Evolutionary conservation across 2,113 vertebrate genomes (phyloP).

Genomic region (Takifugu bimaculatus): DNA sequence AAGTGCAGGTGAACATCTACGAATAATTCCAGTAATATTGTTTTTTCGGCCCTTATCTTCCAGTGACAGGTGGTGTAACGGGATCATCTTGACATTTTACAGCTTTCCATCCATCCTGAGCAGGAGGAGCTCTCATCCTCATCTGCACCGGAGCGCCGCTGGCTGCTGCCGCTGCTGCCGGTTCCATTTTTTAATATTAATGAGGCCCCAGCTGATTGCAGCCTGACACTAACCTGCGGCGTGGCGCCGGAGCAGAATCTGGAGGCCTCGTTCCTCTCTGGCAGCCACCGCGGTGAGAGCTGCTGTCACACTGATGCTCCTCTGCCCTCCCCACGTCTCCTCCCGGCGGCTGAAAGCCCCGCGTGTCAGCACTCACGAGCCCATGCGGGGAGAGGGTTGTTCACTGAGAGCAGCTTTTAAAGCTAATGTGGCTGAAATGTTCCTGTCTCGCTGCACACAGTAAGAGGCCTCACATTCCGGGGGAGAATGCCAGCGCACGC

Average conservation of each 20-base stretch:
- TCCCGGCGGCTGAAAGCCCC: slow-evolving; percentile 23
- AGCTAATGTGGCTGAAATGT: slow-evolving; percentile 16
- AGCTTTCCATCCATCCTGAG: slow-evolving; percentile 15
- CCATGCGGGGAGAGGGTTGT: slow-evolving; percentile 18
- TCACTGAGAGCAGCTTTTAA: slow-evolving; percentile 43
- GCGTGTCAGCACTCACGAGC: slow-evolving; percentile 29
- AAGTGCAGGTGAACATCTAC: slow-evolving; percentile 2
- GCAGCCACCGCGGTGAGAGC: slow-evolving; percentile 40
- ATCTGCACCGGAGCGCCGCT: slow-evolving; percentile 17
- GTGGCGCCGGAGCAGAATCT: slow-evolving; percentile 11
- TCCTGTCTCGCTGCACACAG: slow-evolving; percentile 13
- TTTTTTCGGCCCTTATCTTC: neutral
- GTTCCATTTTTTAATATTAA: slow-evolving; percentile 65
- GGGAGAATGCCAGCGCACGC: neutral
- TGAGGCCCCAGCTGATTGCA: slow-evolving; percentile 46
- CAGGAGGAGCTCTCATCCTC: slow-evolving; percentile 25
- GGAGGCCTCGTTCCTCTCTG: slow-evolving; percentile 33
- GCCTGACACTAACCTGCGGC: slow-evolving; percentile 55
- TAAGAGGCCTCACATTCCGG: neutral
- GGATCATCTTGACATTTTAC: slow-evolving; percentile 16
- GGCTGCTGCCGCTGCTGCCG: slow-evolving; percentile 38
- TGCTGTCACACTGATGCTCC: slow-evolving; percentile 45
- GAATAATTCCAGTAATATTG: slow-evolving; percentile 10
- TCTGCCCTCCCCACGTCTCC: slow-evolving; percentile 27
- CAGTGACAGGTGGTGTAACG: slow-evolving; percentile 35